Evolutionary conservation across 2,797 vertebrate species (phyloP).

Genomic region (Mormyrus proboscirostris): DNA sequence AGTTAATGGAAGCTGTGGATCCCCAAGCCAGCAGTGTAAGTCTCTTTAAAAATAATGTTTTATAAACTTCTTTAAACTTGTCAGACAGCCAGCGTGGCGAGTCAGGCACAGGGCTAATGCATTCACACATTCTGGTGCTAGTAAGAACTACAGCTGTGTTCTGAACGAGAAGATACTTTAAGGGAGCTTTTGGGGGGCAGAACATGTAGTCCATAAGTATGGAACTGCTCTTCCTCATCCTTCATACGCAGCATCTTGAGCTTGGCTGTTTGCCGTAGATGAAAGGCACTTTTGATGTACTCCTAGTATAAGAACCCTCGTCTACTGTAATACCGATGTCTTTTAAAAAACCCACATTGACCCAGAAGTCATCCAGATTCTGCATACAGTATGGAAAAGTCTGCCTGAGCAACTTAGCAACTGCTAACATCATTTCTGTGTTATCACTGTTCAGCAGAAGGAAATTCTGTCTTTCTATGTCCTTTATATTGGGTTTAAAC

Average conservation of each 20-base stretch:
- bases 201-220: not conserved
- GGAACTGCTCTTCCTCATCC: not conserved
- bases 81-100: not conserved
- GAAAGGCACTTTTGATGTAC: conserved; percentile 6
- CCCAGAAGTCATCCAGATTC: conserved; percentile 15
- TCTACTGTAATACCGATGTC: not conserved
- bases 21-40: not conserved
- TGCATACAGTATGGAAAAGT: not conserved
- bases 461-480: not conserved
- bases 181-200: not conserved
- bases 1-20: not conserved
- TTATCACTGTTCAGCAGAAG: not conserved
- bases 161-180: not conserved
- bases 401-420: not conserved
- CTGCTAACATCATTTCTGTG: conserved; percentile 2
- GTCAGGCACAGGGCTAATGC: not conserved
- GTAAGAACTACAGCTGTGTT: not conserved
- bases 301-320: not conserved
- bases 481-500: not conserved
- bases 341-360: conserved; percentile 20
- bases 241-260: not conserved
- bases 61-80: conserved; percentile 5
- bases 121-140: not conserved
- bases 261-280: not conserved
- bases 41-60: not conserved